phyloP scores from a whole-genome alignment of 2,888 invertebrate genomes.

The Ernsta delagoae region DNA sequence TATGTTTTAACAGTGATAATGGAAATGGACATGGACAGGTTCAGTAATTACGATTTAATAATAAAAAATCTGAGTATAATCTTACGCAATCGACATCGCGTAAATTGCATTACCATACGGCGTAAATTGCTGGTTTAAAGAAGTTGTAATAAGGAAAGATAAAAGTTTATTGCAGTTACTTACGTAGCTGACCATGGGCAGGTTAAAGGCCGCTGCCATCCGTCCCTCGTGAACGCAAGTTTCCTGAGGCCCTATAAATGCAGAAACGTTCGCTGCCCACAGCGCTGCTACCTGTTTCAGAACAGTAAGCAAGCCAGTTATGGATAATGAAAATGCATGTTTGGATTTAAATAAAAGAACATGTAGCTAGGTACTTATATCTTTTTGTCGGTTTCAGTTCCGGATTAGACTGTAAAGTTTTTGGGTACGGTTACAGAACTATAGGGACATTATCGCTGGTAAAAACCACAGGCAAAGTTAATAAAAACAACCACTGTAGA shows the following conservation, averaged over 20 bases:
- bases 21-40: too few species aligned
- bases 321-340: too few species aligned
- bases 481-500: too few species aligned
- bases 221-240: constrained; percentile 97
- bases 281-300: constrained; percentile 89
- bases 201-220: constrained; percentile 96
- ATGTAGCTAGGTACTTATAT: too few species aligned
- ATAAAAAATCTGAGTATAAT: background rate
- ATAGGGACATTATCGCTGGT: too few species aligned
- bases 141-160: constrained; percentile 6
- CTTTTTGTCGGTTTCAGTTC: too few species aligned
- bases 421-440: too few species aligned
- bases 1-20: too few species aligned
- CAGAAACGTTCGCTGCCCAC: constrained; percentile 93
- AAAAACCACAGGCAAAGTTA: too few species aligned
- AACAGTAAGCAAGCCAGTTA: too few species aligned
- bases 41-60: background rate
- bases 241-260: constrained; percentile 92
- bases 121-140: constrained; percentile 23
- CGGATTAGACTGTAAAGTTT: too few species aligned
- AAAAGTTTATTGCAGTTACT: constrained; percentile 69
- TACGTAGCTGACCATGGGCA: constrained; percentile 98
- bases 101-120: background rate
- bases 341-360: too few species aligned
- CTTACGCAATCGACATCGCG: background rate